phyloP scores from a whole-genome alignment of 2,888 invertebrate species.

The Drosophila mayaguana region DNA sequence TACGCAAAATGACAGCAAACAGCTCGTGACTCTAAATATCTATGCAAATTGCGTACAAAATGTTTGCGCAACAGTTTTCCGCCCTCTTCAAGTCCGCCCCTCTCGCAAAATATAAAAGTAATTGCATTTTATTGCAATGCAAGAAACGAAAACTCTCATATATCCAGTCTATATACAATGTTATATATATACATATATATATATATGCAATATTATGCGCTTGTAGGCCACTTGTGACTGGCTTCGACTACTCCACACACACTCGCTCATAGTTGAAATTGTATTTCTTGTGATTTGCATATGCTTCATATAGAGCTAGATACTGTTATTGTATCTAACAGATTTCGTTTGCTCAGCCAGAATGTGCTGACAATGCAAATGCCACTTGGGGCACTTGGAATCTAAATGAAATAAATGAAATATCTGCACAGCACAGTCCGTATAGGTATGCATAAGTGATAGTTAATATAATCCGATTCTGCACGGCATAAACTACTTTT shows the following conservation, averaged over 20 bases:
- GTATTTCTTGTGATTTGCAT: conserved; percentile 63
- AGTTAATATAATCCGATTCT: background rate
- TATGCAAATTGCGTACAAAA: conserved; percentile 55
- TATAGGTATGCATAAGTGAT: conserved; percentile 1
- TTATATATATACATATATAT: conserved; percentile 1
- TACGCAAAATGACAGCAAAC: conserved; percentile 33
- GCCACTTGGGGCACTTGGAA: conserved; percentile 16
- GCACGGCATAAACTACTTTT: background rate
- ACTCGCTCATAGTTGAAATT: background rate
- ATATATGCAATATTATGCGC: conserved; percentile 6
- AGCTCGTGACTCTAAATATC: conserved; percentile 42
- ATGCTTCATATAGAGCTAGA: conserved; percentile 38
- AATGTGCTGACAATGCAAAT: conserved; percentile 49
- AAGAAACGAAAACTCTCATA: conserved; percentile 18
- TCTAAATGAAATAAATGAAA: conserved; percentile 15
- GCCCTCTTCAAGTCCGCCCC: conserved; percentile 11
- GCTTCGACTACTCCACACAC: conserved; percentile 25
- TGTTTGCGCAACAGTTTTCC: conserved; percentile 64
- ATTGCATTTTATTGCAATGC: conserved; percentile 73
- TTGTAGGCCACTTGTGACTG: conserved; percentile 37
- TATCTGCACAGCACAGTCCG: conserved; percentile 3
- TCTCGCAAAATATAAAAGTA: conserved; percentile 62
- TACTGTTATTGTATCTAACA: conserved; percentile 44
- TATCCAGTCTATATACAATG: conserved; percentile 2
- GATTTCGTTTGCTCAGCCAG: conserved; percentile 37